Conservation (phyloP, 2,797 vertebrate genomes). For the Petrocephalus sullivani region DNA sequence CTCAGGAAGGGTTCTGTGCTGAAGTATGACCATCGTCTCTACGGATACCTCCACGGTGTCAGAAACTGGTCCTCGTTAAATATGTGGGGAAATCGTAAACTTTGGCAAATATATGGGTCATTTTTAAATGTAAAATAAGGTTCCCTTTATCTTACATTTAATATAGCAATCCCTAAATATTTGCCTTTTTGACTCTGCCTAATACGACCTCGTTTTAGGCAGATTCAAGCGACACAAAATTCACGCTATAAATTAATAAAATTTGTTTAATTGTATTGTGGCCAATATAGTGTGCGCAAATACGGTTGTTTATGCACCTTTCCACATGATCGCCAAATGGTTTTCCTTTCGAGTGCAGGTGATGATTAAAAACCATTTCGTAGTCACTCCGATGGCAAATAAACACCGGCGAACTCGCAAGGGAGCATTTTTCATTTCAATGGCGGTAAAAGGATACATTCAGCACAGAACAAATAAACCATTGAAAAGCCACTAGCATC, state of each 20-base stretch:
- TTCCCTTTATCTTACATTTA: not conserved
- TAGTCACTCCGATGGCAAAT: not conserved
- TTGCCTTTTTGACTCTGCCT: not conserved
- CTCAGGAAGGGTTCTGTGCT: constrained; percentile 57
- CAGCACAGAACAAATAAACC: constrained; percentile 74
- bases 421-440: constrained; percentile 34
- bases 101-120: not conserved
- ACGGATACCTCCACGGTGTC: not conserved
- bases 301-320: not conserved
- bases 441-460: constrained; percentile 55
- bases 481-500: constrained; percentile 66
- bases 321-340: not conserved
- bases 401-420: constrained; percentile 24
- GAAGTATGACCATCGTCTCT: constrained; percentile 49
- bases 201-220: not conserved
- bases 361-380: constrained; percentile 12
- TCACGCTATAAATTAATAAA: not conserved
- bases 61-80: not conserved
- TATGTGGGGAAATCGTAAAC: not conserved
- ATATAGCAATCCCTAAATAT: not conserved
- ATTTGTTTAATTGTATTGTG: not conserved
- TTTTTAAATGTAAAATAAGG: constrained; percentile 16
- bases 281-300: not conserved
- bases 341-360: not conserved
- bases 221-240: not conserved